These are phyloP conservation scores for Morus bassanus DNA, from an alignment of 2,797 vertebrate species.

Conservation along the genomic window DNA sequence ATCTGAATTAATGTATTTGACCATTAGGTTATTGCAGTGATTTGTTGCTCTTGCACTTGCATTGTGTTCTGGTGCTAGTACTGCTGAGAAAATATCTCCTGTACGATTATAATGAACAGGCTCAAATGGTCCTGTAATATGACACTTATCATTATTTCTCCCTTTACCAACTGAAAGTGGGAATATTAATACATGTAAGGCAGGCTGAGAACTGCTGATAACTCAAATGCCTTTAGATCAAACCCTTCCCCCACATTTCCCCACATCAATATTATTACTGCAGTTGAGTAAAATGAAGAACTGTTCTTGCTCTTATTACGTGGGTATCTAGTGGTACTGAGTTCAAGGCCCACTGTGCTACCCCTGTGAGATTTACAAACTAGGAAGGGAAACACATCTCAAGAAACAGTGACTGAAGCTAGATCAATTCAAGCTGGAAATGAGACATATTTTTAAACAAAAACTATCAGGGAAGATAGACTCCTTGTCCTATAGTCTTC, in stretches of 20 bases:
- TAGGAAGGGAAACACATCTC: neutral
- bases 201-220: neutral
- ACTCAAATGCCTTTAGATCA: neutral
- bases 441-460: neutral
- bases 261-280: neutral
- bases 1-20: slow-evolving; percentile 1
- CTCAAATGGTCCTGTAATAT: slow-evolving; percentile 8
- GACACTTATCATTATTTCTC: neutral
- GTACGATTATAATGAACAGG: neutral
- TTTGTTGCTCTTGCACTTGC: neutral
- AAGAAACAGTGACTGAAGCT: neutral
- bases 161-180: neutral
- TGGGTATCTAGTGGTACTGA: neutral
- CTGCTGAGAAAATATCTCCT: neutral
- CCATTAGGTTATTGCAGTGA: neutral
- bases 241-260: neutral
- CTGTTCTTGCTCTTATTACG: neutral
- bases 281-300: neutral
- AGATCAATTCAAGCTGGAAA: neutral
- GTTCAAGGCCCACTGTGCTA: neutral
- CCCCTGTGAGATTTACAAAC: neutral
- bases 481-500: neutral
- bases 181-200: neutral
- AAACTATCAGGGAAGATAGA: neutral
- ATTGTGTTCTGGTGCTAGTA: neutral